Percentiles rank a stretch among this genome's conserved stretches.
Evolutionary conservation across 2,888 invertebrate species (phyloP).

Genomic region (Diarsia brunnea): DNA sequence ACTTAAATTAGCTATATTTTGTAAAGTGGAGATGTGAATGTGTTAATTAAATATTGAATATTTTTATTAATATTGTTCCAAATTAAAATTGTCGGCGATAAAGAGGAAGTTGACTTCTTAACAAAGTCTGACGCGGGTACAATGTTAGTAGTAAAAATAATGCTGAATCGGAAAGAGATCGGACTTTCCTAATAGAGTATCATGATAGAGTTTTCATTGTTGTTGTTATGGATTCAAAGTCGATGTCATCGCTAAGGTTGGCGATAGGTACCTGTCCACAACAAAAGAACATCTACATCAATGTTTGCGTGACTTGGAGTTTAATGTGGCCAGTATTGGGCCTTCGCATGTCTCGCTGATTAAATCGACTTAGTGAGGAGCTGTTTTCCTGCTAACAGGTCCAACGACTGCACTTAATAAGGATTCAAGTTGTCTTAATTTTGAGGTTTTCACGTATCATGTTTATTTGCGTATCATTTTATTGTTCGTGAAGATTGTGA

Average conservation of each 20-base stretch:
- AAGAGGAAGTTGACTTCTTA: neutral
- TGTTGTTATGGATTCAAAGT: constrained; percentile 56
- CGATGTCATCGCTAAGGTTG: constrained; percentile 51
- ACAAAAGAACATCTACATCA: constrained; percentile 61
- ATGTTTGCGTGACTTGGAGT: constrained; percentile 64
- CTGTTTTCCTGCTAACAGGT: constrained; percentile 51
- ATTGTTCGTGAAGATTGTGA: neutral
- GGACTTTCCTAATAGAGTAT: constrained; percentile 35
- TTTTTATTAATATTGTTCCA: constrained; percentile 1
- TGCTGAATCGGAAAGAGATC: constrained; percentile 17
- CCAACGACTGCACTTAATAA: constrained; percentile 1
- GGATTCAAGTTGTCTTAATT: constrained; percentile 2
- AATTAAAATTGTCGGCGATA: neutral
- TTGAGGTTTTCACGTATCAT: neutral
- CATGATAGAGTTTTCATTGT: constrained; percentile 37
- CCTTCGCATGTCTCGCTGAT: constrained; percentile 57
- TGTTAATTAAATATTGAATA: neutral
- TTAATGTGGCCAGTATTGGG: constrained; percentile 55
- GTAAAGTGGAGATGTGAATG: neutral
- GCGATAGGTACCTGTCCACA: constrained; percentile 36
- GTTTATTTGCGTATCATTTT: neutral
- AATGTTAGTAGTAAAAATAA: constrained; percentile 24
- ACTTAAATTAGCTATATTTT: neutral
- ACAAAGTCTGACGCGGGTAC: neutral
- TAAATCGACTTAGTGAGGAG: constrained; percentile 42